phyloP scores from a whole-genome alignment of 2,113 vertebrate genomes.

The Oreochromis tanganicae region DNA sequence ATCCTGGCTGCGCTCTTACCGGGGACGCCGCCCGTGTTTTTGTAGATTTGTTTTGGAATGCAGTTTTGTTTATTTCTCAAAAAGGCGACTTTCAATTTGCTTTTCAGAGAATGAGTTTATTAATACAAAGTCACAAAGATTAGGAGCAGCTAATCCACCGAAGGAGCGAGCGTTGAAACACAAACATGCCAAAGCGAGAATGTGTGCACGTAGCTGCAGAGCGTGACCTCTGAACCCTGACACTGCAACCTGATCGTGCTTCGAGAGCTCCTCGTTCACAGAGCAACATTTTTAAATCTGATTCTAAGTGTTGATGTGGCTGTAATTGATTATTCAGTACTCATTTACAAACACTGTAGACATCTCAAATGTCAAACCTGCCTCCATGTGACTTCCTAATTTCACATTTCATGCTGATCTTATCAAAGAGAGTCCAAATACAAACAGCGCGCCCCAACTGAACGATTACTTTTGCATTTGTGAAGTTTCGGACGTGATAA shows the following conservation, averaged over 20 bases:
- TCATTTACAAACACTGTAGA: not conserved
- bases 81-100: not conserved
- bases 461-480: not conserved
- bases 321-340: not conserved
- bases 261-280: not conserved
- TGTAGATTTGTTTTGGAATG: not conserved
- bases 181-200: rapidly evolving
- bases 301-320: not conserved
- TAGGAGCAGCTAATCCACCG: not conserved
- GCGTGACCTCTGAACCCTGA: not conserved
- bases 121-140: rapidly evolving
- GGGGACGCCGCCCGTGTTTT: rapidly evolving
- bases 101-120: not conserved
- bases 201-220: not conserved
- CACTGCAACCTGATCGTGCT: rapidly evolving
- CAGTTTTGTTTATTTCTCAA: rapidly evolving
- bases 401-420: not conserved
- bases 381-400: not conserved
- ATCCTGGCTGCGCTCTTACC: not conserved
- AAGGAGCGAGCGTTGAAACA: rapidly evolving
- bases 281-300: not conserved
- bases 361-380: not conserved
- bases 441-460: not conserved
- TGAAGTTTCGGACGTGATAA: not conserved
- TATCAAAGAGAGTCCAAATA: not conserved